phyloP scores from a whole-genome alignment of 2,113 vertebrate genomes.

The Zosterops hypoxanthus region DNA sequence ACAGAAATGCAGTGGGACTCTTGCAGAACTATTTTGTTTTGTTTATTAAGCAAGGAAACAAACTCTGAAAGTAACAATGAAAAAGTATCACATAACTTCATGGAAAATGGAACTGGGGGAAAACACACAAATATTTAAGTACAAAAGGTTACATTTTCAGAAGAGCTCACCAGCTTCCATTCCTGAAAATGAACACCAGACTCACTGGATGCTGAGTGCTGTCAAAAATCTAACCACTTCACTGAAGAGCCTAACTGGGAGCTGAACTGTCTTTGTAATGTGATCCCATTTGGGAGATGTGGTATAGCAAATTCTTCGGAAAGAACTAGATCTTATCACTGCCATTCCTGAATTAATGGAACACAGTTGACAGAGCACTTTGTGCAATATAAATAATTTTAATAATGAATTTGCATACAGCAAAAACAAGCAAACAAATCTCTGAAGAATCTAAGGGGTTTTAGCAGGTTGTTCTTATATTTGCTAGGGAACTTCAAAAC shows the following conservation, averaged over 20 bases:
- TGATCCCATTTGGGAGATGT: neutral
- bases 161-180: neutral
- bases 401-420: neutral
- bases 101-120: neutral
- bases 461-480: neutral
- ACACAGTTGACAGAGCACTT: neutral
- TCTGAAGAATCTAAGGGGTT: neutral
- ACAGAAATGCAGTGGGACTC: neutral
- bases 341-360: slow-evolving; percentile 20
- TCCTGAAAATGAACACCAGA: slow-evolving; percentile 49
- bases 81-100: slow-evolving; percentile 2
- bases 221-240: slow-evolving; percentile 44
- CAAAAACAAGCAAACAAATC: neutral
- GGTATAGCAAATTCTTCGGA: slow-evolving; percentile 21
- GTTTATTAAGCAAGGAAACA: neutral
- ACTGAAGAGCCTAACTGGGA: slow-evolving; percentile 9
- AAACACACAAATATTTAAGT: slow-evolving; percentile 24
- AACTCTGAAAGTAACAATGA: neutral
- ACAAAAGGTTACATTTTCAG: slow-evolving; percentile 40
- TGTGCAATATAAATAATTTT: neutral
- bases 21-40: slow-evolving; percentile 9
- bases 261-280: slow-evolving; percentile 31
- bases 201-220: neutral
- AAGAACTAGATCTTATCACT: slow-evolving; percentile 26
- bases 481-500: neutral